Evolutionary conservation across 2,797 vertebrate species (phyloP), one percentile per base, ranked within the genome.

Genomic region (Fringilla coelebs): DNA sequence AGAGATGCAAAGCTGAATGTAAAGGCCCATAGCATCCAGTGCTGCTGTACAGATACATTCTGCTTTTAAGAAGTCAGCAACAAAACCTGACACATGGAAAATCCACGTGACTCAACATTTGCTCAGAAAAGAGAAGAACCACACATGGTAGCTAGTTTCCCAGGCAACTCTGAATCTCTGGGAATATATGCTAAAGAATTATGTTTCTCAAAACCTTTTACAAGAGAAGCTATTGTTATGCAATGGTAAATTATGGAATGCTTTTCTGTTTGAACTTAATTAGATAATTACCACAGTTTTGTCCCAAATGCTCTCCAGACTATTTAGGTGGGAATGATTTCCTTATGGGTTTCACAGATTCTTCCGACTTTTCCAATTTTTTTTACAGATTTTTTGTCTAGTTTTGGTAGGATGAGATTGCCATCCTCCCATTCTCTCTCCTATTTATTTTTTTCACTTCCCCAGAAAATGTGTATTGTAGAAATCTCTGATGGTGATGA

Each of bases 61-160:
- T 95, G 29, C 40, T 76, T 78, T 90, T 80, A 75, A 93, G 88
- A 94, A 92, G n/a, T 71, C 91, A 91, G 48, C 26, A 91, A 65
- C 32, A 34, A 81, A 88, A 61, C 61, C n/a, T 76, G 63, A 84
- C 82, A 94, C 54, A 45, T 83, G 72, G 49, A 70, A 96, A 96
- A 80, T 70, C 71, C 79, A 91, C 29, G 90, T 93, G 74, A 94
- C 45, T 91, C 66, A 80, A 78, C 57, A 48, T 91, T 94, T 94
- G 63, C 45, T 96, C 70, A 58, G 63, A 87, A 92, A 94, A 68
- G 62, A 82, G 63, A 81, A 88, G 82, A 84, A 79, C 21, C 72
- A 86, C 90, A 71, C 60, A 90, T 65, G 62, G 48, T 22, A 95
- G 55, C n/a, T 52, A 22, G 67, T 95, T 96, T 95, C 85, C 88